Percentiles rank a stretch among this genome's conserved stretches.
Conservation (phyloP, 2,888 invertebrate genomes). For the Plagodis pulveraria region DNA sequence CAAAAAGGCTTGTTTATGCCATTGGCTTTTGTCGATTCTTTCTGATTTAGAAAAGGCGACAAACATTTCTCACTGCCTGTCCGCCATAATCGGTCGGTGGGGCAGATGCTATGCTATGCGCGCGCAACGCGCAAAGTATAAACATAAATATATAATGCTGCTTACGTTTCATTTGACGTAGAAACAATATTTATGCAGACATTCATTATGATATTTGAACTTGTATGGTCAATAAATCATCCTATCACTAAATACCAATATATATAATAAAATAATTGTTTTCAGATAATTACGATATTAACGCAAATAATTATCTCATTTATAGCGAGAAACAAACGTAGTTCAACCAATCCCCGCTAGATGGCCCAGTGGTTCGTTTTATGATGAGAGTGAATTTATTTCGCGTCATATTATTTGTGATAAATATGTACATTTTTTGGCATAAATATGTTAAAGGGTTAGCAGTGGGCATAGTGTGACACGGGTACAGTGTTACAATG, state of each 20-base stretch:
- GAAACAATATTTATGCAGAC: conserved; percentile 1
- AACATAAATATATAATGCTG: conserved; percentile 67
- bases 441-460: too few species aligned
- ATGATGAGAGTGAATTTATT: too few species aligned
- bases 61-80: conserved; percentile 82
- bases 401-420: too few species aligned
- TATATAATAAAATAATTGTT: too few species aligned
- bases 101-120: conserved; percentile 80
- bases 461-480: too few species aligned
- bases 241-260: too few species aligned
- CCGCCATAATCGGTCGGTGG: conserved; percentile 81
- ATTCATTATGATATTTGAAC: background rate
- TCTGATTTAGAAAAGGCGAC: conserved; percentile 83
- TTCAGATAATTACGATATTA: too few species aligned
- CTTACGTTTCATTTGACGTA: conserved; percentile 31
- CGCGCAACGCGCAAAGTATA: conserved; percentile 84
- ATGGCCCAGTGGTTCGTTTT: too few species aligned
- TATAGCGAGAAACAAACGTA: background rate
- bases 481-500: too few species aligned
- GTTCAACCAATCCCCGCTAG: background rate
- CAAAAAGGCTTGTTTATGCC: conserved; percentile 87
- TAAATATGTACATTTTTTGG: too few species aligned
- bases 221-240: background rate
- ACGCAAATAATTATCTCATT: background rate
- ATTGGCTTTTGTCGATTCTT: conserved; percentile 88